Conservation (phyloP, 2,113 vertebrate species). For the Salvelinus sp. region DNA sequence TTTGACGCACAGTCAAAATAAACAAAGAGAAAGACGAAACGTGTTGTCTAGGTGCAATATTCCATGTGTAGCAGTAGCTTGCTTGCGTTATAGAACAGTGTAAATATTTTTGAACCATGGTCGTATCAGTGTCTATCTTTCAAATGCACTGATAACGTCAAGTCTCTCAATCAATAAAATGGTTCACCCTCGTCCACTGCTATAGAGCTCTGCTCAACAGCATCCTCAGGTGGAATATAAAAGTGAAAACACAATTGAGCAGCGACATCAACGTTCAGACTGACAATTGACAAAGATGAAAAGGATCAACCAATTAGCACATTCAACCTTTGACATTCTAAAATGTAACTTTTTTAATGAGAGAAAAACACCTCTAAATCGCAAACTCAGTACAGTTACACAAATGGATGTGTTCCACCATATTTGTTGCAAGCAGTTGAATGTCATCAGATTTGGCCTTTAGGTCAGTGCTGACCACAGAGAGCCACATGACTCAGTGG, state of each 20-base stretch:
- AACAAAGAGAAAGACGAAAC: neutral
- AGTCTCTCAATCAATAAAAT: neutral
- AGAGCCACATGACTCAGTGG: slow-evolving; percentile 10
- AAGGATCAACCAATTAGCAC: neutral
- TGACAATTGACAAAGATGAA: neutral
- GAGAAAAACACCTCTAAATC: neutral
- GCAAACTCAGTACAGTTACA: neutral
- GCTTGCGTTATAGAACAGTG: neutral
- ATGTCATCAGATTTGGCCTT: slow-evolving; percentile 15
- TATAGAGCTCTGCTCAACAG: slow-evolving; percentile 9
- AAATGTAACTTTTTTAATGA: neutral
- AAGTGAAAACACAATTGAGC: neutral
- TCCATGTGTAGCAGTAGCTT: neutral
- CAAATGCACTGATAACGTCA: neutral
- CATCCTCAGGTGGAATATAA: slow-evolving; percentile 32
- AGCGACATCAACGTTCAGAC: slow-evolving; percentile 21
- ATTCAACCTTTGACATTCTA: neutral
- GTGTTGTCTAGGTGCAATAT: neutral
- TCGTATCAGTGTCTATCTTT: neutral
- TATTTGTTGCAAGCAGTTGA: neutral
- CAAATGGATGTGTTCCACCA: neutral
- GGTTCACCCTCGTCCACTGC: neutral
- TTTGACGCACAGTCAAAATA: too few relatives aligned
- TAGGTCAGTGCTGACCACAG: slow-evolving; percentile 26
- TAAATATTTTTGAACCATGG: neutral